Conservation (phyloP, 1,140 invertebrate genomes). For the Drosophila oshimai region DNA sequence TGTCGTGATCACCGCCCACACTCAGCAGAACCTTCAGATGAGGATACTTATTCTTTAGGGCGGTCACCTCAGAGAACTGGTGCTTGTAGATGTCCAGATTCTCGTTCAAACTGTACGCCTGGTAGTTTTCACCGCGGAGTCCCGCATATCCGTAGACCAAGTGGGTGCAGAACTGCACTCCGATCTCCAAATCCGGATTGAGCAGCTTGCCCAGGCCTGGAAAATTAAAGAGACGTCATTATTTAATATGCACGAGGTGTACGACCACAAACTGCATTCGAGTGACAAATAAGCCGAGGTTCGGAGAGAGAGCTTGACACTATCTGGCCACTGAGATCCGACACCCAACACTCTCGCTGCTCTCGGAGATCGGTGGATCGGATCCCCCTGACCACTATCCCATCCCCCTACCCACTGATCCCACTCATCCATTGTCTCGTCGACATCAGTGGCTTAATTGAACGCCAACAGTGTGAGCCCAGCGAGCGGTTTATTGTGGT, state of each 20-base stretch:
- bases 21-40: conserved; percentile 89
- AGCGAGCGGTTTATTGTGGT: conserved; percentile 40
- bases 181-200: conserved; percentile 88
- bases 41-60: conserved; percentile 88
- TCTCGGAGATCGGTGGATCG: background rate
- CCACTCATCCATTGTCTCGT: conserved; percentile 49
- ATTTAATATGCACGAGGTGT: background rate
- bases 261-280: conserved; percentile 6
- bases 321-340: conserved; percentile 2
- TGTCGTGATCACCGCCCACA: conserved; percentile 89
- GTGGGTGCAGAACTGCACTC: conserved; percentile 91
- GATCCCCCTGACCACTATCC: background rate
- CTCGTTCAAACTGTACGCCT: conserved; percentile 87
- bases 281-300: conserved; percentile 18
- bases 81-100: conserved; percentile 88
- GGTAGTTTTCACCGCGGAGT: conserved; percentile 88
- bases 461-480: conserved; percentile 38
- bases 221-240: background rate
- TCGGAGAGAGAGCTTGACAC: conserved; percentile 2
- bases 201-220: conserved; percentile 90
- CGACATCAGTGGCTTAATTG: conserved; percentile 59
- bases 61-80: conserved; percentile 88
- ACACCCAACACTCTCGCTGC: conserved; percentile 9
- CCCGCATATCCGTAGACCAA: conserved; percentile 93
- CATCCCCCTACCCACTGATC: conserved; percentile 2